phyloP scores from a whole-genome alignment of 2,797 vertebrate genomes.

The Acrocephalus scirpaceus region DNA sequence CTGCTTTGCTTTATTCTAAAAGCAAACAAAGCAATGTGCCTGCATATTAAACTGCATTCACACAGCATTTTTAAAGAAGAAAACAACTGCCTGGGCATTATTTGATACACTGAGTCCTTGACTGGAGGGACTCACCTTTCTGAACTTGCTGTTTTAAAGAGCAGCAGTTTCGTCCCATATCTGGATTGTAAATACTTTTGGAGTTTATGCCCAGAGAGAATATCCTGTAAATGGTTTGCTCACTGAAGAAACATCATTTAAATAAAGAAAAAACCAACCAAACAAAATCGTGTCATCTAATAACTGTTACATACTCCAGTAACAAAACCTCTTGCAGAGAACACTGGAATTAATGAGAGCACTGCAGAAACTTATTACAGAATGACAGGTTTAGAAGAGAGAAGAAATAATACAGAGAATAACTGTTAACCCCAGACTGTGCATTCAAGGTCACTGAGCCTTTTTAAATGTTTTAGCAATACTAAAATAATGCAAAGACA shows the following conservation, averaged over 20 bases:
- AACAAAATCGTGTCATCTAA: neutral
- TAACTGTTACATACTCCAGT: neutral
- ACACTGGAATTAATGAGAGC: constrained; percentile 1
- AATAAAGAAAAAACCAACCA: neutral
- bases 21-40: neutral
- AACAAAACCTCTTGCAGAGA: neutral
- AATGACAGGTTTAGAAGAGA: neutral
- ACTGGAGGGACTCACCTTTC: neutral
- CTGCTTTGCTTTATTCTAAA: neutral
- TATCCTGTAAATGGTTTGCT: neutral
- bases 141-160: neutral
- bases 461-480: neutral
- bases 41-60: neutral
- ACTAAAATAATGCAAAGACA: neutral
- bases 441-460: neutral
- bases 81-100: neutral
- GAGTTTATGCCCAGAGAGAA: neutral
- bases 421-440: neutral
- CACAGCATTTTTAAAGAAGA: neutral
- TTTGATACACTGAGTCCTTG: neutral
- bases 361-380: neutral
- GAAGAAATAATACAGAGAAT: neutral
- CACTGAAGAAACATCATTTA: neutral
- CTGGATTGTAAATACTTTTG: neutral
- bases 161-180: neutral